phyloP scores from a whole-genome alignment of 2,797 vertebrate genomes.

The Pogoniulus pusillus region DNA sequence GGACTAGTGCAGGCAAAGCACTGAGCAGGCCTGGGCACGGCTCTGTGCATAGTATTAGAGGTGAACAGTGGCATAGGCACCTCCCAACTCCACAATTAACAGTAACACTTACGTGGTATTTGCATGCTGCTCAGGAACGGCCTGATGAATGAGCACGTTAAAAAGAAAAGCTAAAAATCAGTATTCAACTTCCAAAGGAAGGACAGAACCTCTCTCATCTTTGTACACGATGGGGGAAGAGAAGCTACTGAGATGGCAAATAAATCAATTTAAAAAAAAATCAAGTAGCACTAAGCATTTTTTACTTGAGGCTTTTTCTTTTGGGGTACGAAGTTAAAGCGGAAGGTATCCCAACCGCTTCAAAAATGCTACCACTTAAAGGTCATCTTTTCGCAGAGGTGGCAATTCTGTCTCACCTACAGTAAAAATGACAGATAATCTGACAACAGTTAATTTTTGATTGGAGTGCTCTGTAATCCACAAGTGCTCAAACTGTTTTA shows the following conservation, averaged over 20 bases:
- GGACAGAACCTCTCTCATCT: neutral
- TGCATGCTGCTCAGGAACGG: neutral
- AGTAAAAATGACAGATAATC: neutral
- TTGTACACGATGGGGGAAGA: neutral
- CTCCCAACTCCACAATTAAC: neutral
- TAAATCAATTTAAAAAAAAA: neutral
- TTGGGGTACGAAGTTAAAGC: neutral
- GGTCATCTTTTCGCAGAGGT: neutral
- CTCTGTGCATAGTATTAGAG: no score
- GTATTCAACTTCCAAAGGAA: neutral
- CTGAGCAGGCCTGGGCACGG: neutral
- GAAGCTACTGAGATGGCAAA: neutral
- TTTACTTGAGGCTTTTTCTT: neutral
- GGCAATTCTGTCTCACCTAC: neutral
- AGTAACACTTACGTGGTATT: accelerated
- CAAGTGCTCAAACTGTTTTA: neutral
- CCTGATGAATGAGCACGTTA: neutral
- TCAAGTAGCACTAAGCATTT: neutral
- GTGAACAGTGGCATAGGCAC: neutral
- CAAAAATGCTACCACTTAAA: neutral
- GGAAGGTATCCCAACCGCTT: neutral
- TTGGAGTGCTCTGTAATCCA: neutral
- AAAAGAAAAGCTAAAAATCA: neutral
- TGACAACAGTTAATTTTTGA: neutral
- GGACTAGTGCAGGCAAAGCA: neutral